Percentiles rank a stretch among this genome's conserved stretches.
These are phyloP conservation scores for Choreutis nemorana DNA, from an alignment of 2,888 invertebrate species.

Conservation along the genomic window DNA sequence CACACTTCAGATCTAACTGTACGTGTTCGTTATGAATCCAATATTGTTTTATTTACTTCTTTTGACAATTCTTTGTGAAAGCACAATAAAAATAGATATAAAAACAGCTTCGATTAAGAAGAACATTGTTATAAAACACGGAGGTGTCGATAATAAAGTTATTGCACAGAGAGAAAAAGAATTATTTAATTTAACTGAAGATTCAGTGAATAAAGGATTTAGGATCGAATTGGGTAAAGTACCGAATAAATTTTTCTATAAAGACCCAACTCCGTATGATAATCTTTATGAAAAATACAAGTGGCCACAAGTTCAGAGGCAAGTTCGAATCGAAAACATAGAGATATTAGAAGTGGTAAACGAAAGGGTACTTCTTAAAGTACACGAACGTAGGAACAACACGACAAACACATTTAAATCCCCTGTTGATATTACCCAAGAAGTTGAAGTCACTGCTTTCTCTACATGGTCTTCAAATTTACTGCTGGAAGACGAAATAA, in stretches of 20 bases:
- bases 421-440: slow-evolving; percentile 16
- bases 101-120: slow-evolving; percentile 18
- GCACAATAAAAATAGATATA: slow-evolving; percentile 26
- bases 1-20: too few relatives aligned
- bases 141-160: slow-evolving; percentile 25
- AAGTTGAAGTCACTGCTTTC: slow-evolving; percentile 22
- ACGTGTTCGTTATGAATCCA: too few relatives aligned
- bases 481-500: slow-evolving; percentile 23
- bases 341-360: slow-evolving; percentile 26
- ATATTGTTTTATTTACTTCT: too few relatives aligned
- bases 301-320: slow-evolving; percentile 31
- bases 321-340: slow-evolving; percentile 20
- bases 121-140: slow-evolving; percentile 15
- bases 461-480: slow-evolving; percentile 29
- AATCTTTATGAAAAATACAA: slow-evolving; percentile 28
- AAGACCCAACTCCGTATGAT: slow-evolving; percentile 35
- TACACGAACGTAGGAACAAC: slow-evolving; percentile 28
- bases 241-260: slow-evolving; percentile 33
- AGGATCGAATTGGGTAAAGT: slow-evolving; percentile 28
- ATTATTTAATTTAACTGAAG: slow-evolving; percentile 32
- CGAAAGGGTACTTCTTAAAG: slow-evolving; percentile 21
- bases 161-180: slow-evolving; percentile 28
- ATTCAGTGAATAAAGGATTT: slow-evolving; percentile 31
- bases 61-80: slow-evolving; percentile 13
- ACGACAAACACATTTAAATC: slow-evolving; percentile 18